Base-by-base conservation (phyloP, 2,888 invertebrate genomes). In the Mythimna pallens region DNA sequence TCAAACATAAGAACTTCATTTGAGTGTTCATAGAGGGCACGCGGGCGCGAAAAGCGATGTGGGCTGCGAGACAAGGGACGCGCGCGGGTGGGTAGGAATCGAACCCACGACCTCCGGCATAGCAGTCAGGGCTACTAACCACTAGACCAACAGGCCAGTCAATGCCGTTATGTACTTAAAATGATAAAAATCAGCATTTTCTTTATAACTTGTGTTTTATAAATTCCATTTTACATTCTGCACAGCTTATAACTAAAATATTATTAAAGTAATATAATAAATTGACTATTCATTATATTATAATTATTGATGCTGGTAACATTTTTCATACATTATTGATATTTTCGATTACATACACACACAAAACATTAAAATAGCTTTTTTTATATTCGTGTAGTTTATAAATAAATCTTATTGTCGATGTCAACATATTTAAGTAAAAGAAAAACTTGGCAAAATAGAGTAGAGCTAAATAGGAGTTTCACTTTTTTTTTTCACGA, bases 241-340 rank as follows among this genome's bases (percentile, higher is more conserved):
- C 61, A n/a, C 25, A 34, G 22, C 80, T 63, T 79, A 76, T 9
- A 36, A 43, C 25, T 79, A 76, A 36, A 17, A 12, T 25, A 34
- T 50, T 43, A 40, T 14, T 54, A 30, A 22, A 73, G 0, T 12
- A 43, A n/a, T 50, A 30, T 61, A 36, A 61, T 61, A 54, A 78
- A 78, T 71, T 78, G 59, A 36, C n/a, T 70, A 58, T 34, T 77
- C 3, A 54, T 47, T 47, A 47, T 54, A 36, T 78, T 47, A 78
- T 57, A 73, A n/a, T 69, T 76, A 36, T 36, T 61, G 14, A 8
- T 61, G 17, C 43, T 57, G 78, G 73, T 73, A 78, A 73, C 70
- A 25, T 43, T 25, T 43, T 36, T 25, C 3, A 25, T 22, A 52
- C 2, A 59, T 59, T 22, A 7, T n/a, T 52, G 17, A 47, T 47